Percentiles rank a stretch among this genome's conserved stretches.
Conservation (phyloP, 2,888 invertebrate species). For the Morinoia aosen region DNA sequence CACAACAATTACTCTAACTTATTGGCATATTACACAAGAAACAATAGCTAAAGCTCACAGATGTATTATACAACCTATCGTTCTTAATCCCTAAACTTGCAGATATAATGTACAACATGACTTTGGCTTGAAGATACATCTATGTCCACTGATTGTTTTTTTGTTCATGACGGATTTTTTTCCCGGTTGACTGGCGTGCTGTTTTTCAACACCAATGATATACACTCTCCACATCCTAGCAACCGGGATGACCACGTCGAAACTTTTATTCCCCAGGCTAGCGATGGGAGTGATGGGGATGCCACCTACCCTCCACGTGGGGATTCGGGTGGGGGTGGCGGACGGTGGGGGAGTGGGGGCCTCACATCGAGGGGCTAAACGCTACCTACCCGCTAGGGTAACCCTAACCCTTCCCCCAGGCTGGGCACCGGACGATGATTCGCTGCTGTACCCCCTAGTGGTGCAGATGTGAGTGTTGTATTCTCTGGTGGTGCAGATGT, state of each 20-base stretch:
- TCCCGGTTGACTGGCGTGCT: too few relatives aligned
- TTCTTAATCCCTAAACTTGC: not conserved
- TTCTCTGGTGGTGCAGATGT: not conserved
- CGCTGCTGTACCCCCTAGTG: conserved; percentile 62
- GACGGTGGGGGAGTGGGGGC: conserved; percentile 15
- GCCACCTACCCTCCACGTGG: not conserved
- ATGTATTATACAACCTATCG: too few relatives aligned
- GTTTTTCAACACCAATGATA: too few relatives aligned
- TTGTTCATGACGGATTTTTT: too few relatives aligned
- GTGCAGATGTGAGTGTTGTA: conserved; percentile 61
- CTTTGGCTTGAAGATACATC: not conserved
- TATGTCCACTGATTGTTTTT: not conserved
- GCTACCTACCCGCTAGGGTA: conserved; percentile 58
- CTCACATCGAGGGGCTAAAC: not conserved
- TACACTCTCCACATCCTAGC: not conserved
- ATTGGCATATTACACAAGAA: too few relatives aligned
- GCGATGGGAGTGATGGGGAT: conserved; percentile 42
- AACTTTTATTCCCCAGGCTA: not conserved
- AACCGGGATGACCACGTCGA: too few relatives aligned
- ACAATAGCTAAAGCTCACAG: too few relatives aligned
- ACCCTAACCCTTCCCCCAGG: conserved; percentile 65
- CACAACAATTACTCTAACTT: too few relatives aligned
- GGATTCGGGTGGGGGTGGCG: conserved; percentile 1
- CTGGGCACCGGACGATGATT: conserved; percentile 61
- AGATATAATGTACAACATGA: not conserved